Conservation (phyloP, 2,797 vertebrate species). For the Acridotheres tristis region DNA sequence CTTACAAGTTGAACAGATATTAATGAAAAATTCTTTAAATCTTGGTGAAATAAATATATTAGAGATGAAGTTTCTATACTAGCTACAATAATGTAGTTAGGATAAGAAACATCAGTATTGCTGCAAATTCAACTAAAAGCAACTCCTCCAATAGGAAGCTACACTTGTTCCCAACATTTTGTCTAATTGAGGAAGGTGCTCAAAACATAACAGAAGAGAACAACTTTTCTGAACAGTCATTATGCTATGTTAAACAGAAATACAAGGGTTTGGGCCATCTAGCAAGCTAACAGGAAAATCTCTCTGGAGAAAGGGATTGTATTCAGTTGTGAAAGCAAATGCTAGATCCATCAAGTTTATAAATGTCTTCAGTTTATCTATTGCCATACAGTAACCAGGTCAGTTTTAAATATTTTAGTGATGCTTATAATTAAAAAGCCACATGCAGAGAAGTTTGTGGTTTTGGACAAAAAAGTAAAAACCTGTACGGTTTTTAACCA, state of each 20-base stretch:
- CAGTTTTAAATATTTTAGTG: background rate
- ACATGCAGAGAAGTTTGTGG: accelerated
- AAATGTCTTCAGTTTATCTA: background rate
- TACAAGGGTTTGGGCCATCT: background rate
- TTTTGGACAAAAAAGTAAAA: background rate
- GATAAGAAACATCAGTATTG: background rate
- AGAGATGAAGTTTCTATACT: background rate
- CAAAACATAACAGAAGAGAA: background rate
- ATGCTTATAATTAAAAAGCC: background rate
- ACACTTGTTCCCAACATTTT: background rate
- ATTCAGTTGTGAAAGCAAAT: background rate
- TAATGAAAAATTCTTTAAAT: background rate
- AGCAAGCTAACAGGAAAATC: background rate
- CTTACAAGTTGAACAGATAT: background rate
- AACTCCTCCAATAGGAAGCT: background rate
- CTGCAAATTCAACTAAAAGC: background rate
- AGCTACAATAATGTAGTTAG: background rate
- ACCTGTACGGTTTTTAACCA: too few species aligned
- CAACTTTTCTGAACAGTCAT: background rate
- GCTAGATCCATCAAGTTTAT: background rate
- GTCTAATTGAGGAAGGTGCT: background rate
- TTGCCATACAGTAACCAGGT: background rate
- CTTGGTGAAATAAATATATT: background rate
- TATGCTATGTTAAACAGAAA: background rate
- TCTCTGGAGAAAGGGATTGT: background rate